These are phyloP conservation scores for Tryphoninae sp. DNA, from an alignment of 2,888 invertebrate genomes.

Conservation along the genomic window DNA sequence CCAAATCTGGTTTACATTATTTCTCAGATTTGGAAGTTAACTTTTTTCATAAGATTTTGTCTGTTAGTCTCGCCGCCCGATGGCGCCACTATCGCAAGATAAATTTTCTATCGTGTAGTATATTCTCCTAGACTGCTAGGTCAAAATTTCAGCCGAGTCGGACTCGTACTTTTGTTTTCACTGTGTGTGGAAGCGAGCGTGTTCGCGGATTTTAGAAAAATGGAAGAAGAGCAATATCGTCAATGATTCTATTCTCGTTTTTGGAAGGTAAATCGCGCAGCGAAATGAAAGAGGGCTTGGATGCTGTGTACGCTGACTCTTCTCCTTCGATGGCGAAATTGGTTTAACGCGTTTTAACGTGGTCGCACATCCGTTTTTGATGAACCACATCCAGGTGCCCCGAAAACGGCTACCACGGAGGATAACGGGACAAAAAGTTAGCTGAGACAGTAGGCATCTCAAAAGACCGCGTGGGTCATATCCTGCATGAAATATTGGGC, in stretches of 20 bases:
- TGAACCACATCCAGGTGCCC: slow-evolving; percentile 2
- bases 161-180: not conserved
- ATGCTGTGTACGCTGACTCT: slow-evolving; percentile 24
- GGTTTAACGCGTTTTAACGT: slow-evolving; percentile 22
- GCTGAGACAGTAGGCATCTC: slow-evolving; percentile 63
- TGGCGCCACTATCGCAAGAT: too few relatives aligned
- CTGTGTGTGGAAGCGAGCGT: slow-evolving; percentile 2
- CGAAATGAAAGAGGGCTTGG: slow-evolving; percentile 17
- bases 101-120: too few relatives aligned
- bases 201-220: slow-evolving; percentile 2
- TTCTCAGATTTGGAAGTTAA: too few relatives aligned
- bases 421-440: slow-evolving; percentile 60
- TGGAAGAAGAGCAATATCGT: slow-evolving; percentile 29
- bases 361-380: slow-evolving; percentile 22
- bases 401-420: slow-evolving; percentile 12
- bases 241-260: slow-evolving; percentile 2
- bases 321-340: slow-evolving; percentile 20
- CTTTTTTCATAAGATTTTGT: too few relatives aligned
- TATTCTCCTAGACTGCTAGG: not conserved
- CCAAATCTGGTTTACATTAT: too few relatives aligned
- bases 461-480: slow-evolving; percentile 53
- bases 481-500: slow-evolving; percentile 62
- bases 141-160: slow-evolving; percentile 1
- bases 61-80: too few relatives aligned
- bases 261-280: slow-evolving; percentile 4